A percentile compares a stretch with the other conserved stretches of the same genome.
Conservation (phyloP, 2,888 invertebrate genomes). For the Diogma glabrata region DNA sequence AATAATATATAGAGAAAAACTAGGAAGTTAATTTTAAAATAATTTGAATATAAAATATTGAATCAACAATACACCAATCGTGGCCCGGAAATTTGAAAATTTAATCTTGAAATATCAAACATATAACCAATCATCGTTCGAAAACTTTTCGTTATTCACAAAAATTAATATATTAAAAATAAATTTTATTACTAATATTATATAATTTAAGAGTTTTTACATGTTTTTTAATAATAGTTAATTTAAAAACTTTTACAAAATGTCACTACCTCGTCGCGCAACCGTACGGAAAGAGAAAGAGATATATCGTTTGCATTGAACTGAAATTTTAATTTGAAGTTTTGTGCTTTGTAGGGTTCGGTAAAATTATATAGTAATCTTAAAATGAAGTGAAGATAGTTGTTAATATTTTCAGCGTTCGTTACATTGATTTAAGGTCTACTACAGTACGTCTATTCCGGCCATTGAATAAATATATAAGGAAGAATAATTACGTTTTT, state of each 20-base stretch:
- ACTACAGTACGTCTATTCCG: too few species aligned
- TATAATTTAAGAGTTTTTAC: neutral
- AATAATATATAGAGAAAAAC: too few species aligned
- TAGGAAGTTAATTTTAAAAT: too few species aligned
- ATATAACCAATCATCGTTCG: neutral
- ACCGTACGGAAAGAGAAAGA: slow-evolving; percentile 10
- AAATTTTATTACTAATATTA: neutral
- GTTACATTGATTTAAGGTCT: too few species aligned
- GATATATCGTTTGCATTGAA: slow-evolving; percentile 7
- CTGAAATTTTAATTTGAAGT: slow-evolving; percentile 8
- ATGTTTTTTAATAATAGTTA: slow-evolving; percentile 1
- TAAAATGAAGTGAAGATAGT: too few species aligned
- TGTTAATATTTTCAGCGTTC: too few species aligned
- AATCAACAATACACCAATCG: slow-evolving; percentile 8
- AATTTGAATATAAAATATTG: neutral
- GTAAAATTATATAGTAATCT: neutral
- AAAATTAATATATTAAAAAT: slow-evolving; percentile 3
- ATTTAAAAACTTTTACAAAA: slow-evolving; percentile 6
- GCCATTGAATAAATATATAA: too few species aligned
- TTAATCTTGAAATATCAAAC: slow-evolving; percentile 1
- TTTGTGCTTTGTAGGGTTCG: neutral
- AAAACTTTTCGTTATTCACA: neutral
- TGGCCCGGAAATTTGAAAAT: slow-evolving; percentile 1
- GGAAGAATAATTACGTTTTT: too few species aligned
- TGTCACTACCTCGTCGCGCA: slow-evolving; percentile 10